phyloP scores from a whole-genome alignment of 2,113 vertebrate genomes.

The Aptenodytes patagonicus region DNA sequence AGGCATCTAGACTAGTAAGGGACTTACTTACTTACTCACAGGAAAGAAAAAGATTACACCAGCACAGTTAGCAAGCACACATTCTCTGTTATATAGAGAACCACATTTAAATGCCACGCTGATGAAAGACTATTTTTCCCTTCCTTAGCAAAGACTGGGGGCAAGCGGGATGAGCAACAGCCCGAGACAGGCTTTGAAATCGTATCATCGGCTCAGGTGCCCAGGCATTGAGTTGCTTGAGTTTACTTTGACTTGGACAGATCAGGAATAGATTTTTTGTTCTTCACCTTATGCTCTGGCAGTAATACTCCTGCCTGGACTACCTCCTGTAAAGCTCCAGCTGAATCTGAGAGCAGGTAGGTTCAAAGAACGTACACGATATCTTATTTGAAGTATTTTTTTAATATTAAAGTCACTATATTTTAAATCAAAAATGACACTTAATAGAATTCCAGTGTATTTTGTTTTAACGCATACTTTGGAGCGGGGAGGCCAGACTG shows the following conservation, averaged over 20 bases:
- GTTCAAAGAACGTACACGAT: background rate
- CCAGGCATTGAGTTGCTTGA: background rate
- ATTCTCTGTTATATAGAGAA: background rate
- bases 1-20: background rate
- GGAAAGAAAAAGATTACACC: background rate
- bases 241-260: background rate
- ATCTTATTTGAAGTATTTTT: background rate
- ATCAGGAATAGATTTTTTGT: background rate
- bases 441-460: slow-evolving; percentile 28
- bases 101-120: background rate
- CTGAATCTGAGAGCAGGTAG: background rate
- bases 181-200: background rate
- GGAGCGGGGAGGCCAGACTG: background rate
- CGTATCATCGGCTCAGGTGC: background rate
- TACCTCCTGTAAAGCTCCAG: background rate
- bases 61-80: background rate
- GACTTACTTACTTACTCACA: slow-evolving; percentile 12
- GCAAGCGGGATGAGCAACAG: background rate
- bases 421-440: background rate
- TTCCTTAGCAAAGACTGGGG: background rate
- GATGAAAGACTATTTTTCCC: background rate
- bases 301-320: too few species aligned
- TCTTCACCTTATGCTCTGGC: background rate
- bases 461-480: background rate
- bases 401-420: slow-evolving; percentile 31